Percentiles rank a stretch among this genome's conserved stretches.
These are phyloP conservation scores for Eriosoma lanigerum DNA, from an alignment of 1,140 invertebrate genomes.

Conservation along the genomic window DNA sequence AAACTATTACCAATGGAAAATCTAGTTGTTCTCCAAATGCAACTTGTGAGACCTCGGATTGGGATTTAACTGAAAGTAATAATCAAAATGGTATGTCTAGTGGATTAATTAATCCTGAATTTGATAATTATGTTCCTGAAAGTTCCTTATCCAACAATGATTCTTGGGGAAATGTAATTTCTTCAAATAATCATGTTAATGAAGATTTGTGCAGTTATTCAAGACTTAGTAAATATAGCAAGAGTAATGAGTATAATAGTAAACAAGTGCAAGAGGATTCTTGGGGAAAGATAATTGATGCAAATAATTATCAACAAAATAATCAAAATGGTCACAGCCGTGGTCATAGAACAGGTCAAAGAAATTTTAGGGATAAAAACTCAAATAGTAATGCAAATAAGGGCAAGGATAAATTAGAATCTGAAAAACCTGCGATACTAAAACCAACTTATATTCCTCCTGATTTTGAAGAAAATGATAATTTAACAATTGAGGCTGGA, in stretches of 20 bases:
- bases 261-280: no score
- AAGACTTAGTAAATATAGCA: neutral
- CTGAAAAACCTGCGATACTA: neutral
- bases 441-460: slow-evolving; percentile 73
- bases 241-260: neutral
- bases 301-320: neutral
- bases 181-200: neutral
- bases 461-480: slow-evolving; percentile 70
- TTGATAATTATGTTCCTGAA: neutral
- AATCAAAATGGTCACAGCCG: neutral
- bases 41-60: neutral
- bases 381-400: neutral
- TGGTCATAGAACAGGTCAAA: neutral
- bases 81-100: neutral
- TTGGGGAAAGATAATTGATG: no score
- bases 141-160: neutral
- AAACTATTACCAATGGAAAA: neutral
- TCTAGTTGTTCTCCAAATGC: neutral
- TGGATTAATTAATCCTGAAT: neutral
- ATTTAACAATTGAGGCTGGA: slow-evolving; percentile 67
- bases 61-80: no score
- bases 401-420: neutral
- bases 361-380: neutral
- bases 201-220: neutral
- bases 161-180: slow-evolving; percentile 2